Evolutionary conservation across 2,113 vertebrate species (phyloP).

Genomic region (Mionectes macconnelli): DNA sequence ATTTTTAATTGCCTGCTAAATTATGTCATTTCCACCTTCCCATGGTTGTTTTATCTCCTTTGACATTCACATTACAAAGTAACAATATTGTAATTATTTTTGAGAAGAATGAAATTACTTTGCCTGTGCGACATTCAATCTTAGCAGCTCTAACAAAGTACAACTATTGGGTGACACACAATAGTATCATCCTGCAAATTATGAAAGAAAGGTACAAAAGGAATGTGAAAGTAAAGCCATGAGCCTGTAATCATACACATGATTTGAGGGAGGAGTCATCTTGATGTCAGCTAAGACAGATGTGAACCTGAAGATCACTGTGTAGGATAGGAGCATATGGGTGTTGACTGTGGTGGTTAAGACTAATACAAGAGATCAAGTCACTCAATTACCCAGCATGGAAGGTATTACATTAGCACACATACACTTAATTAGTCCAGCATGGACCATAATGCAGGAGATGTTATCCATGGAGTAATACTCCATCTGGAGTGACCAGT

Average conservation of each 20-base stretch:
- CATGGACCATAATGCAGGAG: not conserved
- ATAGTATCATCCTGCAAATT: not conserved
- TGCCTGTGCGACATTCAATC: not conserved
- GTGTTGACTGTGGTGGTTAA: not conserved
- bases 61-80: not conserved
- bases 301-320: not conserved
- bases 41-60: not conserved
- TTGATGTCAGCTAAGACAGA: not conserved
- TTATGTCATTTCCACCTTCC: not conserved
- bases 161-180: not conserved
- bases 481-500: not conserved
- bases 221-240: not conserved
- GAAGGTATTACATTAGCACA: not conserved
- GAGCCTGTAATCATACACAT: not conserved
- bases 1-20: constrained; percentile 17
- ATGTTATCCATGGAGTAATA: not conserved
- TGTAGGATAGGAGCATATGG: not conserved
- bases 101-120: not conserved
- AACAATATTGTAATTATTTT: not conserved
- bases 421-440: not conserved
- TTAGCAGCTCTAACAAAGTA: not conserved
- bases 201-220: not conserved
- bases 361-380: not conserved
- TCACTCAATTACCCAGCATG: not conserved
- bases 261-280: not conserved